These are phyloP conservation scores for Arvicanthis niloticus DNA, from an alignment of 2,113 vertebrate species.

Conservation along the genomic window DNA sequence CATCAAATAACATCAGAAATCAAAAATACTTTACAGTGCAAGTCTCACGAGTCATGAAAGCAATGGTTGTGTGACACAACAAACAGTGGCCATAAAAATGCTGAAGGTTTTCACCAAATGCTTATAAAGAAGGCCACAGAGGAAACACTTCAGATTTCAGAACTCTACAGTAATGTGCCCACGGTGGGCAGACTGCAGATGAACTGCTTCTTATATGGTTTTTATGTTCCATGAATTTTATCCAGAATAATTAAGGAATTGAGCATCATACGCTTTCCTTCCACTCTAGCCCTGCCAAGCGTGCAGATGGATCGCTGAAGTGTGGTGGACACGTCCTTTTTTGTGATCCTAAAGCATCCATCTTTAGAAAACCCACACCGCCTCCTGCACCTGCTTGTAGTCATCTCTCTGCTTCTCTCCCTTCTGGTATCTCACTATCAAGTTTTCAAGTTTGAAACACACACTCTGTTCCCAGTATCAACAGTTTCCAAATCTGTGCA, in stretches of 20 bases:
- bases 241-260: not conserved
- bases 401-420: not conserved
- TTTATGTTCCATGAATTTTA: not conserved
- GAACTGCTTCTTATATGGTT: not conserved
- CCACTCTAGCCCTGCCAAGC: not conserved
- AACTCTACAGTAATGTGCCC: not conserved
- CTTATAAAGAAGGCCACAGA: not conserved
- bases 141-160: not conserved
- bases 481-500: not conserved
- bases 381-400: no score
- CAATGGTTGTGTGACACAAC: not conserved
- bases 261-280: not conserved
- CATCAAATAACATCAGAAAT: not conserved
- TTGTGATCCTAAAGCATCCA: not conserved
- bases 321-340: not conserved
- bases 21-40: not conserved
- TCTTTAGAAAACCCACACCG: not conserved
- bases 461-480: no score
- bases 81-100: not conserved
- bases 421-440: not conserved
- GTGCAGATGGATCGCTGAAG: not conserved
- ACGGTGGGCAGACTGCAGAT: not conserved
- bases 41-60: not conserved
- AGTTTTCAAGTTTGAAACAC: not conserved
- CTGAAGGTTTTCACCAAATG: not conserved